A percentile compares a stretch with the other conserved stretches of the same genome.
Evolutionary conservation across 2,113 vertebrate species (phyloP).

Genomic region (Spilogale gracilis): DNA sequence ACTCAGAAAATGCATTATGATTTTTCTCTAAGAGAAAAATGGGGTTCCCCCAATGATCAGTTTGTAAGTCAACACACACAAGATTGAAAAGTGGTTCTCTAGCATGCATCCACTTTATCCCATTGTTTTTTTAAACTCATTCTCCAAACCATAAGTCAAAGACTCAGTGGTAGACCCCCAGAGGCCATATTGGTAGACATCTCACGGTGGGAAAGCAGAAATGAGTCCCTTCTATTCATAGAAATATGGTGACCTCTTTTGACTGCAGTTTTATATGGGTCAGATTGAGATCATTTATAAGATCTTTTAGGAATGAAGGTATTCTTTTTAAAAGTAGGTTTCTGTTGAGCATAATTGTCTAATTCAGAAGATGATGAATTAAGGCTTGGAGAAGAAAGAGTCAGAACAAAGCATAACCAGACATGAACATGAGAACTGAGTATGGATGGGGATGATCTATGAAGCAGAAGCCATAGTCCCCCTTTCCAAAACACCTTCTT

Average conservation of each 20-base stretch:
- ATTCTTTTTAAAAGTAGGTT: not conserved
- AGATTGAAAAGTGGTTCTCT: not conserved
- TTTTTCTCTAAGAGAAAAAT: not conserved
- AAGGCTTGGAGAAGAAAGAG: not conserved
- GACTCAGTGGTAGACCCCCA: not conserved
- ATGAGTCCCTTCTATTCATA: not conserved
- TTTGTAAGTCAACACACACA: not conserved
- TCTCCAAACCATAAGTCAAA: conserved; percentile 18
- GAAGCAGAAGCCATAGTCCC: not conserved
- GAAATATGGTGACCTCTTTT: not conserved
- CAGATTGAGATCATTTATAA: not conserved
- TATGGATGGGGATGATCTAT: too few relatives aligned
- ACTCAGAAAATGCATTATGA: not conserved
- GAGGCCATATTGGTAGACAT: not conserved
- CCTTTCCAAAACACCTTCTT: not conserved
- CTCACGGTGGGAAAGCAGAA: not conserved
- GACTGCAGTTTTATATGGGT: not conserved
- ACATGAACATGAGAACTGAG: not conserved
- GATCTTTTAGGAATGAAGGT: not conserved
- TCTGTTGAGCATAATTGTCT: not conserved
- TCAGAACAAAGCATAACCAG: not conserved
- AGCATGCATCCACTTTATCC: not conserved
- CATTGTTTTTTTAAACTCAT: not conserved
- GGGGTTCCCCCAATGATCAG: not conserved
- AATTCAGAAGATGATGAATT: not conserved